Evolutionary conservation across 1,140 invertebrate species (phyloP), one percentile per base, ranked within the genome.

Genomic region (Lordiphosa mommai): DNA sequence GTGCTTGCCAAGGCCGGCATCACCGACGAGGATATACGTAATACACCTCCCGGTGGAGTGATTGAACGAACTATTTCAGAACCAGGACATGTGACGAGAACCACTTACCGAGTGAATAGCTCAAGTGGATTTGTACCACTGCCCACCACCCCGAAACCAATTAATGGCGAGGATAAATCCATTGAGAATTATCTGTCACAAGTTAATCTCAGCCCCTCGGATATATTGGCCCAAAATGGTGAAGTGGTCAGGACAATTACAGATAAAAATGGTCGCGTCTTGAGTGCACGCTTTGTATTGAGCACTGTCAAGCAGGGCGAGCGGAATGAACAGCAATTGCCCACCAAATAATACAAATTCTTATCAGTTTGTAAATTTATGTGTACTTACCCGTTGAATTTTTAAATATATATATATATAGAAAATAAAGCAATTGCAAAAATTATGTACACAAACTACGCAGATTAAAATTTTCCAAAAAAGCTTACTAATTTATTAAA

Each of bases 161-260:
- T 2, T 3, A 4, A 1, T 13, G 4, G 5, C 33, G 16, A 4
- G 0, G 72, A 65, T 8, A 58, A 13, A 3, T 4, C 46, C 1
- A 88, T 88, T 27, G 80, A 84, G 0, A 49, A 67, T 4, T 88
- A 49, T 16, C 41, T 88, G 2, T 38, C 57, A 0, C 43, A 60
- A 41, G 49, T 86, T 6, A 52, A 71, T 14, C 53, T 87, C 3
- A 68, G 23, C 0, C 50, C 68, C 5, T 8, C 14, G 4, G 76
- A 86, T n/a, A 69, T 88, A n/a, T 7, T 38, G 0, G 61, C 65
- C 0, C 29, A 59, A 6, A 71, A 74, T 34, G 86, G 80, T 0
- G 69, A 82, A 33, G 9, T 82, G 30, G 14, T 72, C 17, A 82
- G 66, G 36, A 87, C 76, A 8, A 64, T 88, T 48, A 55, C 84